Evolutionary conservation across 2,888 invertebrate genomes (phyloP).

Genomic region (Agriopis leucophaearia): DNA sequence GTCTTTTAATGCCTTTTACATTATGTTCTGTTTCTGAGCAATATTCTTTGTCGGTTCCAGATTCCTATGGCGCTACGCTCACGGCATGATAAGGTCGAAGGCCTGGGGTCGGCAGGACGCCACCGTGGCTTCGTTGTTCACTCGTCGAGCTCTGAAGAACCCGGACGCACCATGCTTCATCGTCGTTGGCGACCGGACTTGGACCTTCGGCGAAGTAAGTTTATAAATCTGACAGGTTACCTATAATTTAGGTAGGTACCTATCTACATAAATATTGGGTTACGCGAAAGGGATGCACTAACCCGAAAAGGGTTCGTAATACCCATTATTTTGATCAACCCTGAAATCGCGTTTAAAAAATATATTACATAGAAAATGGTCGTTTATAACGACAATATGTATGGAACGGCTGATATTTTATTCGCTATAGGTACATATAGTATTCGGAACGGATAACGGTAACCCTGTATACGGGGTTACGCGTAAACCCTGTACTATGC

Average conservation of each 20-base stretch:
- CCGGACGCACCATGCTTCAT: constrained; percentile 89
- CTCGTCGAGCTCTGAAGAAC: constrained; percentile 83
- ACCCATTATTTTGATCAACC: neutral
- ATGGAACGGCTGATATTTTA: too few relatives aligned
- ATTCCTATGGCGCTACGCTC: constrained; percentile 86
- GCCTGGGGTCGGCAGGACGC: constrained; percentile 85
- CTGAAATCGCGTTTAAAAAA: neutral
- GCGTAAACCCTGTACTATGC: too few relatives aligned
- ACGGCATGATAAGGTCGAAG: constrained; percentile 81
- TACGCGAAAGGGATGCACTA: too few relatives aligned
- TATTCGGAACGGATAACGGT: too few relatives aligned
- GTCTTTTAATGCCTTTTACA: neutral
- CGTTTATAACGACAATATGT: too few relatives aligned
- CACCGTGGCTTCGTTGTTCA: constrained; percentile 88
- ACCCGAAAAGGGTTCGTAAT: too few relatives aligned
- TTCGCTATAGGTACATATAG: too few relatives aligned
- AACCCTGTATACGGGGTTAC: too few relatives aligned
- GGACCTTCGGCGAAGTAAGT: constrained; percentile 89
- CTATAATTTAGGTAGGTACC: neutral
- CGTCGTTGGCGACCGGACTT: constrained; percentile 88
- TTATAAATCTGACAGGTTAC: neutral
- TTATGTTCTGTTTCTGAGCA: neutral
- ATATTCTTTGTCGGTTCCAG: constrained; percentile 58
- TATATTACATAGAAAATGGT: too few relatives aligned
- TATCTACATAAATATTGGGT: neutral